Evolutionary conservation across 2,113 vertebrate species (phyloP).

Genomic region (Lampris megalopsis): DNA sequence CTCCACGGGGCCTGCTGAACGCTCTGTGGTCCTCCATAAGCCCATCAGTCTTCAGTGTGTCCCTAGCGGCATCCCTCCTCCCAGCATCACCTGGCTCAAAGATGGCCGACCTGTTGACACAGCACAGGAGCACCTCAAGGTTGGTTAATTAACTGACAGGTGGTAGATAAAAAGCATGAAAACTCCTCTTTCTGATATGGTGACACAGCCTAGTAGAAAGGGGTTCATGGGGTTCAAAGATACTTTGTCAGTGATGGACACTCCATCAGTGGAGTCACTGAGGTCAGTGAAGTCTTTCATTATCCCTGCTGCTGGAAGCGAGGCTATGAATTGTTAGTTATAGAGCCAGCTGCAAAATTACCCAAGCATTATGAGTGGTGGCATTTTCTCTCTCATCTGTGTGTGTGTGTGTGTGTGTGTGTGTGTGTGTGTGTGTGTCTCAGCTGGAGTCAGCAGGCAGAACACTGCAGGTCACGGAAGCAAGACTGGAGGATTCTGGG

Average conservation of each 20-base stretch:
- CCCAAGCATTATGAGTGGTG: conserved; percentile 10
- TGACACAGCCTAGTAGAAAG: too few species aligned
- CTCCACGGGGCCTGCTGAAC: conserved; percentile 83
- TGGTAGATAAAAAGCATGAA: too few species aligned
- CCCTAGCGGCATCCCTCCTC: conserved; percentile 90
- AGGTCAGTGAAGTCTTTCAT: too few species aligned
- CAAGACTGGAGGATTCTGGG: conserved; percentile 88
- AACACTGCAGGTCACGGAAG: conserved; percentile 84
- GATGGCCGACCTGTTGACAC: conserved; percentile 90
- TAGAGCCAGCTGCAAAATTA: neutral
- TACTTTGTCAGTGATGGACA: too few species aligned
- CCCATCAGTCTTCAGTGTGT: conserved; percentile 88
- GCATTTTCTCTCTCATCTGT: conserved; percentile 55
- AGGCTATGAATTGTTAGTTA: too few species aligned
- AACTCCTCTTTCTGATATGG: too few species aligned
- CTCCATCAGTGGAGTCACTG: too few species aligned
- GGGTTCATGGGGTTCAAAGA: too few species aligned
- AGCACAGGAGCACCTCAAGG: conserved; percentile 86
- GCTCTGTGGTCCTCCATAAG: conserved; percentile 87
- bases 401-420: conserved; percentile 9
- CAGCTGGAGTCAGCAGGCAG: conserved; percentile 93
- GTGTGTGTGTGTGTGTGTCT: conserved; percentile 20
- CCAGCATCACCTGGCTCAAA: conserved; percentile 95
- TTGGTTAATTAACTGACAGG: conserved; percentile 44
- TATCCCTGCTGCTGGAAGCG: too few species aligned